Evolutionary conservation across 2,113 vertebrate genomes (phyloP).

Genomic region (Tympanuchus pallidicinctus): DNA sequence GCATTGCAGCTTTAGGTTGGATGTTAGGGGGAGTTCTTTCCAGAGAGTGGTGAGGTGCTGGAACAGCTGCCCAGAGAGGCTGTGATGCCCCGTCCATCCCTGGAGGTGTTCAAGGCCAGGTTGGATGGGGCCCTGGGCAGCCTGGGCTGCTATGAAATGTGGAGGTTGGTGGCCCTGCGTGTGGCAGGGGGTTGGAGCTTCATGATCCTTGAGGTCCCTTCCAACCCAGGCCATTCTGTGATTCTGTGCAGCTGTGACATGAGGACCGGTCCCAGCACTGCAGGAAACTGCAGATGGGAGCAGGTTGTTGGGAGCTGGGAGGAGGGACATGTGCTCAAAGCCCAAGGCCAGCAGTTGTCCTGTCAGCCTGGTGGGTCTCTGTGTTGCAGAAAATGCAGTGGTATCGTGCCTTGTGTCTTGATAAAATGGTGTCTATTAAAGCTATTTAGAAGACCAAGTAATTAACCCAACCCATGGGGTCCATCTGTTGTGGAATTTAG

Average conservation of each 20-base stretch:
- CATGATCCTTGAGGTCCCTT: no score
- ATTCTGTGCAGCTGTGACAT: neutral
- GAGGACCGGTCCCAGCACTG: neutral
- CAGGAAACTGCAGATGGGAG: neutral
- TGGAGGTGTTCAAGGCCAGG: no score
- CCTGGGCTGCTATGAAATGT: no score
- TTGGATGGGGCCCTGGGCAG: no score
- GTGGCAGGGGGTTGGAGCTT: no score
- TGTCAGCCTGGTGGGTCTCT: fast-evolving
- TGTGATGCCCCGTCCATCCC: no score
- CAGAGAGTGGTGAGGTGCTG: no score
- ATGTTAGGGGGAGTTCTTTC: no score
- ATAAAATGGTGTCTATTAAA: neutral
- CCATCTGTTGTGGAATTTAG: neutral
- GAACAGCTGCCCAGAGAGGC: no score
- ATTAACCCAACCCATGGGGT: neutral
- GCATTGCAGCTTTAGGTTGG: neutral
- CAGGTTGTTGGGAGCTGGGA: neutral
- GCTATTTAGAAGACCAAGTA: neutral
- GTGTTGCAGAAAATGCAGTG: neutral
- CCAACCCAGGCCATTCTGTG: no score
- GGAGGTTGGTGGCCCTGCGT: no score
- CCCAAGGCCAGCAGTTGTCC: neutral
- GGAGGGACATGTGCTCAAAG: neutral
- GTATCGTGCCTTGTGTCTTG: neutral